Percentiles rank a stretch among this genome's conserved stretches.
Conservation (phyloP, 2,113 vertebrate species). For the Physeter macrocephalus region DNA sequence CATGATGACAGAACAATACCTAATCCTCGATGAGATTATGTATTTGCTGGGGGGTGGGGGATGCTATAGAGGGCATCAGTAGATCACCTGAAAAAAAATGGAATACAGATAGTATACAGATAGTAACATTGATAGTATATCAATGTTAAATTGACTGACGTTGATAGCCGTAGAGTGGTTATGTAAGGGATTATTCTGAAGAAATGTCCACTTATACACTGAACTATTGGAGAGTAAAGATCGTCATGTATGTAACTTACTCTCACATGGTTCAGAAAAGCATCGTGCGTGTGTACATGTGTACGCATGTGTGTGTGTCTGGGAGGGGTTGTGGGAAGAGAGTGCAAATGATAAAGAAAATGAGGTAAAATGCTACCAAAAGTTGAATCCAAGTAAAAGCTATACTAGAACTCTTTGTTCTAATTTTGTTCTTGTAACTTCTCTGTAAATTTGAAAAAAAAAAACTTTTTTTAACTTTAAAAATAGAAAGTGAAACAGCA, state of each 20-base stretch:
- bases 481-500: not conserved
- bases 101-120: not conserved
- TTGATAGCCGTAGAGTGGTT: too few species aligned
- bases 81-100: not conserved
- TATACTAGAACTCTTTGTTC: not conserved
- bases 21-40: not conserved
- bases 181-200: not conserved
- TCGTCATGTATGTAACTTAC: not conserved
- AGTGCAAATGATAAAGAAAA: not conserved
- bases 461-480: not conserved
- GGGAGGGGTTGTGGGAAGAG: not conserved
- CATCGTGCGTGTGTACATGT: not conserved
- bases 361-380: not conserved
- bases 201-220: not conserved
- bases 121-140: not conserved
- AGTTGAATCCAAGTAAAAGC: not conserved
- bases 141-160: not conserved
- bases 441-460: not conserved
- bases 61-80: not conserved
- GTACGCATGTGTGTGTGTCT: too few species aligned
- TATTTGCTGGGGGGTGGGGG: not conserved
- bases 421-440: not conserved
- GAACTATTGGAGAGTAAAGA: not conserved
- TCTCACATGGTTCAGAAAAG: not conserved
- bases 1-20: not conserved